A percentile compares a stretch with the other conserved stretches of the same genome.
Conservation (phyloP, 2,113 vertebrate genomes). For the Poicephalus meyeri region DNA sequence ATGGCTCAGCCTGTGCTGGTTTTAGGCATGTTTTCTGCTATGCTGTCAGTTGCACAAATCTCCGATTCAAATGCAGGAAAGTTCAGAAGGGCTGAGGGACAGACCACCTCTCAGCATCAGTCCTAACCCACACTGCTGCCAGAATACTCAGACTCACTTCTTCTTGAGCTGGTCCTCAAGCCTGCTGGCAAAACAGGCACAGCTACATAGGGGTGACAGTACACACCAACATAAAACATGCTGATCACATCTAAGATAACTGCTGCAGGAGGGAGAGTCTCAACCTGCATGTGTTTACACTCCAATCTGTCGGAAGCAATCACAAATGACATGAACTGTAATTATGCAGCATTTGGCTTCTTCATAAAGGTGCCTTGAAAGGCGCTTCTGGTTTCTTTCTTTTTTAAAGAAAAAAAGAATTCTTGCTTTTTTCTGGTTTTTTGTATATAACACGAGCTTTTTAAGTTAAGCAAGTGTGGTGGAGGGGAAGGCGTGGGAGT, state of each 20-base stretch:
- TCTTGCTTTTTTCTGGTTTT: neutral
- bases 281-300: neutral
- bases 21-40: neutral
- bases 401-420: neutral
- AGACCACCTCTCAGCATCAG: neutral
- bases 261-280: neutral
- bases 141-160: neutral
- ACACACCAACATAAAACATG: neutral
- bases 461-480: neutral
- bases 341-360: neutral
- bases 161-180: neutral
- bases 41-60: neutral
- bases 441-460: neutral
- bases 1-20: neutral
- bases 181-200: neutral
- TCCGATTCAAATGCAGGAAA: neutral
- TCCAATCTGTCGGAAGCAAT: neutral
- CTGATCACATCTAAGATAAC: neutral
- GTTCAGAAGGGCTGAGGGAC: neutral
- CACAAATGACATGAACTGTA: neutral
- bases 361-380: neutral
- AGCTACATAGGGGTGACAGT: neutral
- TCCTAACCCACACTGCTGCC: neutral
- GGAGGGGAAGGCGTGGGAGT: neutral
- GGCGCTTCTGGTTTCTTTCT: neutral